Percentiles rank a stretch among this genome's conserved stretches.
Evolutionary conservation across 2,888 invertebrate genomes (phyloP).

Genomic region (Stramonita haemastoma): DNA sequence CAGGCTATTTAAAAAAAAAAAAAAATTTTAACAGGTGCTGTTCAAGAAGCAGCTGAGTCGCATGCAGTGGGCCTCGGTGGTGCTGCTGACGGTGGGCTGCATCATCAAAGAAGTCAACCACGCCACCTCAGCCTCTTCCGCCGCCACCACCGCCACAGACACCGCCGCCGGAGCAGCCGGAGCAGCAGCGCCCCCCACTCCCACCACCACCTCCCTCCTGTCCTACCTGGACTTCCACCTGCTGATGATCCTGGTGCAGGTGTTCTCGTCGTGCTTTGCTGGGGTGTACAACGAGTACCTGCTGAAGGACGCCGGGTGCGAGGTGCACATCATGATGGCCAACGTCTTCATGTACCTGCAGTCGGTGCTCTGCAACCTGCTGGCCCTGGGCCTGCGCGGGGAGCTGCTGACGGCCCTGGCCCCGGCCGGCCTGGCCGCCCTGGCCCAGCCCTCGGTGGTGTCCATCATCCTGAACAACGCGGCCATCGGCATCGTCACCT

Average conservation of each 20-base stretch:
- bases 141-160: slow-evolving; percentile 40
- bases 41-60: slow-evolving; percentile 89
- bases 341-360: slow-evolving; percentile 97
- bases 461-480: slow-evolving; percentile 93
- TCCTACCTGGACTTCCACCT: slow-evolving; percentile 46
- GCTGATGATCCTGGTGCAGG: slow-evolving; percentile 81
- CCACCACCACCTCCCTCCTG: neutral
- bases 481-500: slow-evolving; percentile 93
- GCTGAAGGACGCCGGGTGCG: slow-evolving; percentile 89
- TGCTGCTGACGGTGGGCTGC: slow-evolving; percentile 91
- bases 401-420: slow-evolving; percentile 83
- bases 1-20: no score
- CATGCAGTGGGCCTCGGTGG: slow-evolving; percentile 93
- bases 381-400: slow-evolving; percentile 84
- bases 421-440: slow-evolving; percentile 75
- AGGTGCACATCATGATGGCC: slow-evolving; percentile 93
- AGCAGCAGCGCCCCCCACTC: neutral
- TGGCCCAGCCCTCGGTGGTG: slow-evolving; percentile 82
- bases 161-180: neutral
- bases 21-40: slow-evolving; percentile 87
- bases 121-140: slow-evolving; percentile 38
- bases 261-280: slow-evolving; percentile 93
- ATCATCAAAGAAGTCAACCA: slow-evolving; percentile 88
- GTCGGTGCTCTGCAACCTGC: slow-evolving; percentile 93
- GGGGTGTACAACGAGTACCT: slow-evolving; percentile 97